These are phyloP conservation scores for Penelope pileata DNA, from an alignment of 2,113 vertebrate species.

Conservation along the genomic window DNA sequence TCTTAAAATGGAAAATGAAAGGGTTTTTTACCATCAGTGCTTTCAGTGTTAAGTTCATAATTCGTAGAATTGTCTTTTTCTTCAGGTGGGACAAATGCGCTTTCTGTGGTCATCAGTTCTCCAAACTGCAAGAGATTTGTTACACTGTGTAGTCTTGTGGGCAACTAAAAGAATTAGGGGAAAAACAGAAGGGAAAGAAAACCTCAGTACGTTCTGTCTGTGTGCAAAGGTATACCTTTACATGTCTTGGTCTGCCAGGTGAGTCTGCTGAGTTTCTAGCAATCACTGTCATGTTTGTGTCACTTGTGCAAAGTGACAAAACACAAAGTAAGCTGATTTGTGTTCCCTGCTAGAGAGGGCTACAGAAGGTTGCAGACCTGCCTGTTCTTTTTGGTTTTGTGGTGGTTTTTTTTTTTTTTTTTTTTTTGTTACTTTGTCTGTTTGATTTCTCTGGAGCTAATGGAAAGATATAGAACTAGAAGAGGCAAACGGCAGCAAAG, in stretches of 20 bases:
- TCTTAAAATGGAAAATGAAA: background rate
- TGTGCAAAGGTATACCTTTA: background rate
- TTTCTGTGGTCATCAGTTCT: constrained; percentile 33
- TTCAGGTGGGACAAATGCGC: background rate
- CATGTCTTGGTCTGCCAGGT: background rate
- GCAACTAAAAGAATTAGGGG: background rate
- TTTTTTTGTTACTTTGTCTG: background rate
- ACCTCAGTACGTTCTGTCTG: background rate
- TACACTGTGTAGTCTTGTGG: background rate
- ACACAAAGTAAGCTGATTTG: background rate
- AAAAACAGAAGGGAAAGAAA: background rate
- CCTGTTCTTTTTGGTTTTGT: background rate
- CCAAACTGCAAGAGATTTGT: background rate
- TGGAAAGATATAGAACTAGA: background rate
- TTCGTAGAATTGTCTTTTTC: background rate
- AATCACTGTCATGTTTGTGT: background rate
- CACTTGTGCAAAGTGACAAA: background rate
- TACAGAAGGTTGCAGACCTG: background rate
- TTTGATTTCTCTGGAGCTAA: background rate
- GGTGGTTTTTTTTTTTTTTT: background rate
- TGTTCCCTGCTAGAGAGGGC: background rate
- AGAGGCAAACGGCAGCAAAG: background rate
- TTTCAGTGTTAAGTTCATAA: background rate
- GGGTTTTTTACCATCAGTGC: constrained; percentile 13
- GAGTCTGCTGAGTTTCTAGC: background rate